Conservation (phyloP, 2,888 invertebrate species). For the Bruchidius siliquastri region DNA sequence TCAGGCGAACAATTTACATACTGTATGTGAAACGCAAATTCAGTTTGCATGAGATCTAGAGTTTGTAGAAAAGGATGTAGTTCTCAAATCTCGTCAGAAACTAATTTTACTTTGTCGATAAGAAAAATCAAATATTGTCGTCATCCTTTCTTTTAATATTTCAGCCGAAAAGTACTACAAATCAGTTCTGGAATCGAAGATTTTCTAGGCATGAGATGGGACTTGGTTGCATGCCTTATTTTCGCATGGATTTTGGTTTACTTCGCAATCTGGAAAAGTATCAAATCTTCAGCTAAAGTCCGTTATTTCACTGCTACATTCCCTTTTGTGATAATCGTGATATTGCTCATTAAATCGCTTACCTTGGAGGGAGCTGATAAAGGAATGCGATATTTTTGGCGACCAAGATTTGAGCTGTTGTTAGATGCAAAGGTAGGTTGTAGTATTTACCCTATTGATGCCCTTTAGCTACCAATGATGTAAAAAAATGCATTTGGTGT, state of each 20-base stretch:
- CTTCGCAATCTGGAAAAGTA: constrained; percentile 94
- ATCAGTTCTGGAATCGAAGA: constrained; percentile 80
- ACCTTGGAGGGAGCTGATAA: constrained; percentile 83
- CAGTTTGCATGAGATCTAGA: no score
- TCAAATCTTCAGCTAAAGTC: constrained; percentile 87
- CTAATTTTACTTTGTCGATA: no score
- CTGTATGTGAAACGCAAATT: no score
- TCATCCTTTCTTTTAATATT: neutral
- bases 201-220: constrained; percentile 79
- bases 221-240: constrained; percentile 81
- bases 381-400: constrained; percentile 82
- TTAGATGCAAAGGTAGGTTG: constrained; percentile 68
- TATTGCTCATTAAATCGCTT: constrained; percentile 81
- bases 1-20: no score
- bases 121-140: no score
- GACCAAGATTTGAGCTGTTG: constrained; percentile 78
- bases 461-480: no score
- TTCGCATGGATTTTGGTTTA: constrained; percentile 93
- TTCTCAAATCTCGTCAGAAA: no score
- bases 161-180: constrained; percentile 78
- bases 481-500: no score
- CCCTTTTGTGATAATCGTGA: constrained; percentile 82
- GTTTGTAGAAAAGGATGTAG: no score
- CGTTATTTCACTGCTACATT: constrained; percentile 91
- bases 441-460: no score